A percentile compares a stretch with the other conserved stretches of the same genome.
phyloP scores from a whole-genome alignment of 2,888 invertebrate species.

The Dascillus cervinus region DNA sequence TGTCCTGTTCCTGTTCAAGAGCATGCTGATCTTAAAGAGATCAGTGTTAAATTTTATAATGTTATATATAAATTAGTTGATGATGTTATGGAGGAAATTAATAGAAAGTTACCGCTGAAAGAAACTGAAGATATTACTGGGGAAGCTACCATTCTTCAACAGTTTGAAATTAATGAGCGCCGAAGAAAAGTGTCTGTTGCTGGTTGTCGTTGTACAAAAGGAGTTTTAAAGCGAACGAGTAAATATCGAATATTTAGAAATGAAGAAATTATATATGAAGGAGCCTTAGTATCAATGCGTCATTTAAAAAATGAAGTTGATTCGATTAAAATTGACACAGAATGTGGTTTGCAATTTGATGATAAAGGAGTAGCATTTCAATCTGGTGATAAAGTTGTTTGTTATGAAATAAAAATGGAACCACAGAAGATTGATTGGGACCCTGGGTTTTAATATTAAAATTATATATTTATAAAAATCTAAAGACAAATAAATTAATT shows the following conservation, averaged over 20 bases:
- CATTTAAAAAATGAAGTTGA: constrained; percentile 86
- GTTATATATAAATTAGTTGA: constrained; percentile 92
- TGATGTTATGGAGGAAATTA: constrained; percentile 75
- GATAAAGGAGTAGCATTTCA: constrained; percentile 55
- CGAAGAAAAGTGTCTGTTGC: constrained; percentile 78
- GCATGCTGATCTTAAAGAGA: constrained; percentile 46
- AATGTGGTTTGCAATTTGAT: constrained; percentile 80
- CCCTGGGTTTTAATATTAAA: constrained; percentile 71
- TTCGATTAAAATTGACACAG: constrained; percentile 71
- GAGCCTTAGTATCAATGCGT: constrained; percentile 70
- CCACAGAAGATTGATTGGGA: constrained; percentile 71
- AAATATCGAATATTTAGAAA: constrained; percentile 61
- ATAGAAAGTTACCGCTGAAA: constrained; percentile 57
- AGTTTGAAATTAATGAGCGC: constrained; percentile 73
- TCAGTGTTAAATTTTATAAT: constrained; percentile 66
- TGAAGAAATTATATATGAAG: constrained; percentile 47
- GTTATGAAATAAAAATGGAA: constrained; percentile 61
- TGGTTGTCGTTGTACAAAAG: constrained; percentile 79
- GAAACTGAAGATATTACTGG: constrained; percentile 72
- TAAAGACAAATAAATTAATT: no score
- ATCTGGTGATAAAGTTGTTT: constrained; percentile 71
- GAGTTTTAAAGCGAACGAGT: constrained; percentile 60
- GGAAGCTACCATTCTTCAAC: constrained; percentile 77
- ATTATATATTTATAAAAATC: no score
- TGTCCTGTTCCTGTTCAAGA: constrained; percentile 43